These are phyloP conservation scores for Sciaenops ocellatus DNA, from an alignment of 2,797 vertebrate species.

Conservation along the genomic window DNA sequence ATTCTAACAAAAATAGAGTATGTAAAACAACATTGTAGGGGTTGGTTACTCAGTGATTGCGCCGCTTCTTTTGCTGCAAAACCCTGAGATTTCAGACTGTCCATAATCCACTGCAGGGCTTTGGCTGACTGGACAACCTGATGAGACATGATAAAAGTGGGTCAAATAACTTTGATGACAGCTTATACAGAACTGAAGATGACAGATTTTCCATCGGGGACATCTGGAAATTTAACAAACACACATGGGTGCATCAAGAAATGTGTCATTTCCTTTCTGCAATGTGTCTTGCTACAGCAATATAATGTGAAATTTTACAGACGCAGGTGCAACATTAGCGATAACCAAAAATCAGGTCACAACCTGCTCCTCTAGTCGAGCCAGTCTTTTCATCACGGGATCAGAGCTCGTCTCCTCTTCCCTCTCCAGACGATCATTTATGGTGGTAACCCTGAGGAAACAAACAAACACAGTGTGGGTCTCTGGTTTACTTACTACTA, in stretches of 20 bases:
- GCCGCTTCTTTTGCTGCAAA: constrained; percentile 73
- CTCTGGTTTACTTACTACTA: background rate
- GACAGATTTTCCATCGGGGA: background rate
- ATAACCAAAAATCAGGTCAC: constrained; percentile 37
- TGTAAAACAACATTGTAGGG: constrained; percentile 7
- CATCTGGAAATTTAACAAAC: constrained; percentile 3
- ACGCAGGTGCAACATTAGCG: constrained; percentile 33
- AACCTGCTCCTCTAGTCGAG: constrained; percentile 93
- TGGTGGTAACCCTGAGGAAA: constrained; percentile 84
- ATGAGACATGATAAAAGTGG: constrained; percentile 37
- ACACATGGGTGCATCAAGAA: background rate
- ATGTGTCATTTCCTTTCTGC: constrained; percentile 1
- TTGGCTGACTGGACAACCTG: constrained; percentile 87
- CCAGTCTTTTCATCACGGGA: constrained; percentile 83
- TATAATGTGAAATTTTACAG: constrained; percentile 11
- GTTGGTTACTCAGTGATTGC: constrained; percentile 80
- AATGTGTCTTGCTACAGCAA: background rate
- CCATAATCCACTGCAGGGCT: constrained; percentile 91
- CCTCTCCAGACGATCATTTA: constrained; percentile 86
- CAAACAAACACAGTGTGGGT: constrained; percentile 14
- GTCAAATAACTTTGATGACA: constrained; percentile 26
- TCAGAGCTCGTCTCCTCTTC: constrained; percentile 81
- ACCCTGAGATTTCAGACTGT: constrained; percentile 83
- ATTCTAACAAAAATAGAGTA: background rate
- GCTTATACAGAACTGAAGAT: constrained; percentile 8